Base-by-base conservation (phyloP, 2,888 invertebrate genomes). In the Platycheirus rosarum region DNA sequence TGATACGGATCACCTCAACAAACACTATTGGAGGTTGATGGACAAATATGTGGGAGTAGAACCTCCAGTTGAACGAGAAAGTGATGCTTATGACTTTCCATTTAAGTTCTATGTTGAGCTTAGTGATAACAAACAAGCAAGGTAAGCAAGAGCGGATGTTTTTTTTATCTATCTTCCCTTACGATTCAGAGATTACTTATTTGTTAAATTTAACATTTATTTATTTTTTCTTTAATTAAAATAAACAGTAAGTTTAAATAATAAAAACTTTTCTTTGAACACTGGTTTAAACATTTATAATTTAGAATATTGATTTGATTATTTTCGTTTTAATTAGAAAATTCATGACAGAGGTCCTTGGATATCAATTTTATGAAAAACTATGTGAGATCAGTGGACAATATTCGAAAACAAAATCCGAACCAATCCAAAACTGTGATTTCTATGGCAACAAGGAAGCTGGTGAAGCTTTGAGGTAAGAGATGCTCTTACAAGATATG, bases 391-490 rank as follows among this genome's bases (percentile, higher is more conserved):
- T 94, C 84, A 95, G 96, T 2, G 94, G 94, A 0, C 93, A 97
- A 88, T 94, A 94, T 0, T 35, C 53, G 23, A 23, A 23, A 23
- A 23, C 23, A 23, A 23, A 9, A 20, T 37, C 35, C 4, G 20
- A 20, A 9, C 53, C 53, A 0, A 35, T 55, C 2, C 9, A 55
- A 7, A 93, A 95, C 86, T 97, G 97, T 88, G 97, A 97, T 87
- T 96, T 97, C 86, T 96, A 95, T 89, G 92, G 93, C 86, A 96
- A 94, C 85, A 92, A 92, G 2, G 93, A 93, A 37, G 97, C 97
- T 51, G 97, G 97, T 70, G 93, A 94, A 85, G 92, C 93, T 11
- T 88, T 95, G 1, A 91, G 92, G 88, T 88, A 62, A n/a, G 32
- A 23, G 2, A 4, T 23, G 23, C 23, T 23, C 23, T 23, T 23